Base-by-base conservation (phyloP, 2,888 invertebrate genomes). In the Julus scandinavius region DNA sequence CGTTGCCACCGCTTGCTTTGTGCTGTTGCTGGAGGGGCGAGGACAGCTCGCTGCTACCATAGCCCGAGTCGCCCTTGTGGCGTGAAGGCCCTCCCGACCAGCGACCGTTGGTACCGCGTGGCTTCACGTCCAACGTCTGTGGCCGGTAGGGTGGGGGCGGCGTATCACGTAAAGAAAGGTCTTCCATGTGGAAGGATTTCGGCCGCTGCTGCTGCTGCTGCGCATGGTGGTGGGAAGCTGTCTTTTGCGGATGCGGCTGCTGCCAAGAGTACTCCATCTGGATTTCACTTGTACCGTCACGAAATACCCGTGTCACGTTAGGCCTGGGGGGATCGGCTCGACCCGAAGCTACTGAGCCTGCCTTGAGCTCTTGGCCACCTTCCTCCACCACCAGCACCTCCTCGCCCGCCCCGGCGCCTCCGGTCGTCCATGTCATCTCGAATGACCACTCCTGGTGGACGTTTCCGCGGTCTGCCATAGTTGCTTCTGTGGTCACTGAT, bases 21-120 rank as follows among this genome's bases (percentile, higher is more conserved):
- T 83, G 54, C 29, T n/a, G n/a, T n/a, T 17, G 58, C 41, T 40
- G 50, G 6, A 45, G 41, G 29, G 85, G 38, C 38, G 72, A 40
- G n/a, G 85, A 85, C n/a, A 41, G 85, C 38, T 58, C 63, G n/a
- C 63, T 84, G 54, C 49, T 86, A 38, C 88, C 63, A 9, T 92
- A 89, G 91, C 89, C 92, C 93, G 90, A 94, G 94, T 90, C 94
- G 94, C 89, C 93, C 93, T 40, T 38, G 85, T 20, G n/a, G 17
- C 88, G 49, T 50, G 72, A n/a, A 7, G 9, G 41, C 41, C 11
- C 15, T 20, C n/a, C 45, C 50, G 87, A 87, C 89, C 85, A 87
- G 88, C 50, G 84, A 13, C 80, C 88, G 29, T 88, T 88, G 63
- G 63, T 45, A 15, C 88, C 88, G 4, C 85, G 58, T 72, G 88